phyloP scores from a whole-genome alignment of 2,113 vertebrate species.

The Xiphophorus maculatus region DNA sequence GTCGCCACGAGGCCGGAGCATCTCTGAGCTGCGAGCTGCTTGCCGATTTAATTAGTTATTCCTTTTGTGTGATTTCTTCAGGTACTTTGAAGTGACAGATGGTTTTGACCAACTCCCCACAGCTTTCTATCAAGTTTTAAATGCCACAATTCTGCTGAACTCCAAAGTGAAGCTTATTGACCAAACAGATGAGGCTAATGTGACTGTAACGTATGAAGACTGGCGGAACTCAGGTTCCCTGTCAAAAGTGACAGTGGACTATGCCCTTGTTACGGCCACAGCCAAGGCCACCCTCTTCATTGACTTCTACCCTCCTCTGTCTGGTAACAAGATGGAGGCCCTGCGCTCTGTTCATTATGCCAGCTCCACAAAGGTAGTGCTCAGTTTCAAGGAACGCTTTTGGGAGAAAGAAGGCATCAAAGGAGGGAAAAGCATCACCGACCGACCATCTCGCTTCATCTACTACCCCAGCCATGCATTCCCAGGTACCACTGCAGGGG shows the following conservation, averaged over 20 bases:
- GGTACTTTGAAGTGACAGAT: constrained; percentile 77
- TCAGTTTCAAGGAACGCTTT: constrained; percentile 82
- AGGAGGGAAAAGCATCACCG: constrained; percentile 82
- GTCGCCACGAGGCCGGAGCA: too few relatives aligned
- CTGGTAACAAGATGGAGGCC: constrained; percentile 76
- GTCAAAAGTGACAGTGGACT: constrained; percentile 70
- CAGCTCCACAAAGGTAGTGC: constrained; percentile 80
- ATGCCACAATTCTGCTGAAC: constrained; percentile 71
- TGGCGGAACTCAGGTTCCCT: constrained; percentile 24
- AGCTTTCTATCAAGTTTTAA: constrained; percentile 66
- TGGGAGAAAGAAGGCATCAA: constrained; percentile 84
- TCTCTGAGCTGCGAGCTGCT: too few relatives aligned
- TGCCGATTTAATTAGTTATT: too few relatives aligned
- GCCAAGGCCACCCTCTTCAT: constrained; percentile 84
- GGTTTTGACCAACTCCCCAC: constrained; percentile 75
- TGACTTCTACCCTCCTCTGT: constrained; percentile 78
- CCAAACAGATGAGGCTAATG: constrained; percentile 59
- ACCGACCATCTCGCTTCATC: constrained; percentile 82
- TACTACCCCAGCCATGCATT: constrained; percentile 87
- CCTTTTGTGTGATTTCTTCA: constrained; percentile 41
- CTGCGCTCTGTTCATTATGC: constrained; percentile 82
- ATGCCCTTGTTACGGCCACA: constrained; percentile 75
- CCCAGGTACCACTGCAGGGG: constrained; percentile 49
- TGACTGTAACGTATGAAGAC: constrained; percentile 73
- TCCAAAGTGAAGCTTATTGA: constrained; percentile 73